These are phyloP conservation scores for Plebejus anna DNA, from an alignment of 2,888 invertebrate genomes.

Conservation along the genomic window DNA sequence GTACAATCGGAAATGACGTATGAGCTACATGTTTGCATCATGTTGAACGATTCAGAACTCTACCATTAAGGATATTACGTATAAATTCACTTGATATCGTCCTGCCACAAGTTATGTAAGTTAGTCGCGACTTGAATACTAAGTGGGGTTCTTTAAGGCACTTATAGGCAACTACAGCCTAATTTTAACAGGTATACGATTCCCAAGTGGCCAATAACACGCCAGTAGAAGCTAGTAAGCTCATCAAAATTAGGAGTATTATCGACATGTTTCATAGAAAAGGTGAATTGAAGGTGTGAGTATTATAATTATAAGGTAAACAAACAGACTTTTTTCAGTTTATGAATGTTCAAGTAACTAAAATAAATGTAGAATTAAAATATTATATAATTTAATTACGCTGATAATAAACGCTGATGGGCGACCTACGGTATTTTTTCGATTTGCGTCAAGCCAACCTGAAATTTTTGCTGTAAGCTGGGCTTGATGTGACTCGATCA, in stretches of 20 bases:
- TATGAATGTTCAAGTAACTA: neutral
- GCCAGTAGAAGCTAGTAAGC: neutral
- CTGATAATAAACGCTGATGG: too few relatives aligned
- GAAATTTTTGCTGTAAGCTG: too few relatives aligned
- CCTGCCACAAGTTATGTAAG: conserved; percentile 33
- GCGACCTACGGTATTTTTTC: too few relatives aligned
- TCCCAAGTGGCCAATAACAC: conserved; percentile 8
- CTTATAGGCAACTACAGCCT: conserved; percentile 8
- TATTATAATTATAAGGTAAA: neutral
- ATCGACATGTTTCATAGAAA: neutral
- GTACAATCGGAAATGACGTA: conserved; percentile 16
- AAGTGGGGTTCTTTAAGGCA: conserved; percentile 33
- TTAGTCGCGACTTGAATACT: conserved; percentile 35
- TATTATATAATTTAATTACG: too few relatives aligned
- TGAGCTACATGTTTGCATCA: neutral
- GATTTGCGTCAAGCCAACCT: too few relatives aligned
- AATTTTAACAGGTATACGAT: conserved; percentile 1
- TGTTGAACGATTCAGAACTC: neutral
- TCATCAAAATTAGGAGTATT: neutral
- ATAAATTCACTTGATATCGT: neutral
- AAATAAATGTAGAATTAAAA: too few relatives aligned
- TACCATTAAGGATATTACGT: neutral
- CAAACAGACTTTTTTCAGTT: neutral
- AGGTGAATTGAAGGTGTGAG: neutral
- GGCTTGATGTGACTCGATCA: too few relatives aligned